Conservation (phyloP, 2,797 vertebrate genomes). For the Meda fulgida region DNA sequence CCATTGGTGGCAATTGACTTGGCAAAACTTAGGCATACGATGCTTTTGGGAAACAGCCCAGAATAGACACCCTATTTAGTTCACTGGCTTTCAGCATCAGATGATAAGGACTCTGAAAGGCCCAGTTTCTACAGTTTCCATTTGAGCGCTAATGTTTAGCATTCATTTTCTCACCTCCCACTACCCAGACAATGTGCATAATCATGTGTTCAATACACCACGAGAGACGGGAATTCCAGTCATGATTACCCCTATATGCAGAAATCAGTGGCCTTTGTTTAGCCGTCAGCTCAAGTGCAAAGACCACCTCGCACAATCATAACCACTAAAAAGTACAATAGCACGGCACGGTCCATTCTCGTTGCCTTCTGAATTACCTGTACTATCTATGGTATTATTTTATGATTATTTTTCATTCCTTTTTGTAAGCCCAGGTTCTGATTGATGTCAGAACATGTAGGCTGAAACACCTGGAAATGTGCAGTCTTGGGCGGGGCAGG, state of each 20-base stretch:
- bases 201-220: conserved; percentile 65
- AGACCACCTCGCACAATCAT: conserved; percentile 50
- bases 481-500: conserved; percentile 70
- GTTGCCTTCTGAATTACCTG: conserved; percentile 64
- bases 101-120: not conserved
- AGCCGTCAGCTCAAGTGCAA: conserved; percentile 28
- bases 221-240: conserved; percentile 63
- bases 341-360: conserved; percentile 50
- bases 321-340: conserved; percentile 48
- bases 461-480: conserved; percentile 71
- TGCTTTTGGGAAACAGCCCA: no score
- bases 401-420: conserved; percentile 36
- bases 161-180: conserved; percentile 24
- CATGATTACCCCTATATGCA: conserved; percentile 65
- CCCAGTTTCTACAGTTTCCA: not conserved
- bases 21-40: no score
- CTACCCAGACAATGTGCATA: conserved; percentile 64
- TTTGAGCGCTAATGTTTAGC: conserved; percentile 10
- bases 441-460: conserved; percentile 72
- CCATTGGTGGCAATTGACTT: no score
- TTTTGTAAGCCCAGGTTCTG: conserved; percentile 72
- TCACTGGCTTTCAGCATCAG: conserved; percentile 24
- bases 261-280: conserved; percentile 76
- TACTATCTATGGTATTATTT: conserved; percentile 63
- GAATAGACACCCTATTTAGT: not conserved